Percentiles rank a stretch among this genome's conserved stretches.
phyloP scores from a whole-genome alignment of 1,140 invertebrate species.

The Asbolus verrucosus region DNA sequence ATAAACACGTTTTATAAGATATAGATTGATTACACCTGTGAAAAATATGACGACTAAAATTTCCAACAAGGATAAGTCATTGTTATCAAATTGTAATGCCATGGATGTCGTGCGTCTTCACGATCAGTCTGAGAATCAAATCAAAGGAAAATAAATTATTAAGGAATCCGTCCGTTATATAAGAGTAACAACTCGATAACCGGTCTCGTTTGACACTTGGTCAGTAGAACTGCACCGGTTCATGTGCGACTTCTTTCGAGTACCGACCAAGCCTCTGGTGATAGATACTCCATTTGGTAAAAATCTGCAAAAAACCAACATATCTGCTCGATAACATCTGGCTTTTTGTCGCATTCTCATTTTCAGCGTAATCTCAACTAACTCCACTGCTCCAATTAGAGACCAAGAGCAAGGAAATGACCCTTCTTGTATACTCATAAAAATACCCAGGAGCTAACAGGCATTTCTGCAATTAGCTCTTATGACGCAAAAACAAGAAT shows the following conservation, averaged over 20 bases:
- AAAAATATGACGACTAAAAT: too few species aligned
- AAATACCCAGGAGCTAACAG: not conserved
- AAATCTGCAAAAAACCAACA: slow-evolving; percentile 19
- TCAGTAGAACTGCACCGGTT: slow-evolving; percentile 38
- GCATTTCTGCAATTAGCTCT: slow-evolving; percentile 15
- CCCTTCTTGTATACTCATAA: not conserved
- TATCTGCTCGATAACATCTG: not conserved
- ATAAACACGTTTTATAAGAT: too few species aligned
- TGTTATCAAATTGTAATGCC: too few species aligned
- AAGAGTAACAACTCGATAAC: slow-evolving; percentile 36
- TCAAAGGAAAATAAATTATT: slow-evolving; percentile 27
- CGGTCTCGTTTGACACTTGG: slow-evolving; percentile 37
- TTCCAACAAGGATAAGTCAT: too few species aligned
- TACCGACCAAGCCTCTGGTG: slow-evolving; percentile 19
- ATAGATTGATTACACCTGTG: too few species aligned
- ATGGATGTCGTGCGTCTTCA: not conserved
- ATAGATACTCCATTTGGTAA: slow-evolving; percentile 20
- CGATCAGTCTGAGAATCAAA: slow-evolving; percentile 5
- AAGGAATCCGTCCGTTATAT: slow-evolving; percentile 33
- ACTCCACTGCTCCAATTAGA: not conserved
- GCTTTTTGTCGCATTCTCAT: slow-evolving; percentile 15
- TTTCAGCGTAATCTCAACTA: not conserved
- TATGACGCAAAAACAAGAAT: slow-evolving; percentile 27
- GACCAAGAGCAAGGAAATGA: not conserved
- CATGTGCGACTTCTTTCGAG: slow-evolving; percentile 34